These are phyloP conservation scores for Holocentrus rufus DNA, from an alignment of 2,797 vertebrate genomes.

Conservation along the genomic window DNA sequence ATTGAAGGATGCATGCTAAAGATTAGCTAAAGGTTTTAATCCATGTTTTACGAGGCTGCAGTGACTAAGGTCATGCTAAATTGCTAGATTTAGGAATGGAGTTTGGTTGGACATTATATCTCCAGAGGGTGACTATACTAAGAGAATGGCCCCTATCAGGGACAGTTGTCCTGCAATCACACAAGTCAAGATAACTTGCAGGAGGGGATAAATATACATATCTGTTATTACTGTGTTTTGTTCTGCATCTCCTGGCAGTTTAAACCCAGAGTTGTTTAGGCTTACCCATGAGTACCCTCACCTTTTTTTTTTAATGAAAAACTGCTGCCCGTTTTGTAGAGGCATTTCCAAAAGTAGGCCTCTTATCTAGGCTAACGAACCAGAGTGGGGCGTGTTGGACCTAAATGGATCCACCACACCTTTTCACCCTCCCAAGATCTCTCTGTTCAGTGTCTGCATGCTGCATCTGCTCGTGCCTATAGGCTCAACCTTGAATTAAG, in stretches of 20 bases:
- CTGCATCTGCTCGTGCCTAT: constrained; percentile 17
- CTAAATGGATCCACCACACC: constrained; percentile 47
- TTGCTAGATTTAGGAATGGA: not conserved
- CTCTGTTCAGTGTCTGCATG: constrained; percentile 37
- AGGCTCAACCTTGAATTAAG: not conserved
- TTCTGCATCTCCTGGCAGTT: too few relatives aligned
- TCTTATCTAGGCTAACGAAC: constrained; percentile 73
- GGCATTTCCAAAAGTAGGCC: constrained; percentile 52
- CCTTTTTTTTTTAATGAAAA: constrained; percentile 30
- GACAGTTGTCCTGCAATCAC: too few relatives aligned
- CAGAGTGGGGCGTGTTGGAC: constrained; percentile 20
- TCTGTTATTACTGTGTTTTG: too few relatives aligned
- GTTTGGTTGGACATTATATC: not conserved
- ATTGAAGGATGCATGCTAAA: too few relatives aligned
- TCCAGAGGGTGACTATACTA: too few relatives aligned
- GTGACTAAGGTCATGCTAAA: not conserved
- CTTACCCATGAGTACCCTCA: constrained; percentile 1
- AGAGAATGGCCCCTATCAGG: too few relatives aligned
- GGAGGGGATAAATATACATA: too few relatives aligned
- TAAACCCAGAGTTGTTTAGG: too few relatives aligned
- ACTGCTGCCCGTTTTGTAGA: not conserved
- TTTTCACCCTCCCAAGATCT: constrained; percentile 30
- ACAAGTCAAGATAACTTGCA: too few relatives aligned
- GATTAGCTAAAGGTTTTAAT: not conserved
- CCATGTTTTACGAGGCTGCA: too few relatives aligned